Conservation (phyloP, 2,113 vertebrate species). For the Malurus alboscapulatus region DNA sequence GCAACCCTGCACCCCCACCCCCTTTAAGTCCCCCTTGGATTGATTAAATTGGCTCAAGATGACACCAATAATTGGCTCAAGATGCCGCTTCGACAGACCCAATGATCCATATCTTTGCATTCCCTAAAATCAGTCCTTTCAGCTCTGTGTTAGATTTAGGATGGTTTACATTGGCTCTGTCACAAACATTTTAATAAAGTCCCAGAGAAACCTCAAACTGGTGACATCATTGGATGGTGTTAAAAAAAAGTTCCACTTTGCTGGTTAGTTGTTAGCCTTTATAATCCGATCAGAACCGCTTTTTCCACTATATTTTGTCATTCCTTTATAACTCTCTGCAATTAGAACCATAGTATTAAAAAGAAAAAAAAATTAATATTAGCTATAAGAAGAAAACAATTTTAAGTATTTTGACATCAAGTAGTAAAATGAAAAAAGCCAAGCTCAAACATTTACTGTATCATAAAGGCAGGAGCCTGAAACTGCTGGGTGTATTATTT, state of each 20-base stretch:
- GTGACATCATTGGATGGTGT: conserved; percentile 93
- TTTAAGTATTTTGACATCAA: conserved; percentile 75
- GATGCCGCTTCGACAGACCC: conserved; percentile 90
- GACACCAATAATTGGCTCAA: conserved; percentile 99
- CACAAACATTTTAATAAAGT: conserved; percentile 94
- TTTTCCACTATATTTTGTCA: conserved; percentile 65
- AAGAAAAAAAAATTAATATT: conserved; percentile 36
- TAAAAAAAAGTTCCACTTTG: conserved; percentile 79
- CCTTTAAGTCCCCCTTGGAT: conserved; percentile 86
- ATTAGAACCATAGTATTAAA: conserved; percentile 66
- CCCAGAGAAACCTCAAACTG: conserved; percentile 88
- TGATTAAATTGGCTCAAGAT: conserved; percentile 99
- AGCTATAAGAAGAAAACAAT: conserved; percentile 60
- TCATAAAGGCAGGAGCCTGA: background rate
- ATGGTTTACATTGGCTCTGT: conserved; percentile 98
- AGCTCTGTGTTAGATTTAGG: conserved; percentile 94
- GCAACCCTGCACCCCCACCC: conserved; percentile 79
- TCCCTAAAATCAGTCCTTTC: conserved; percentile 90
- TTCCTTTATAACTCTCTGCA: conserved; percentile 64
- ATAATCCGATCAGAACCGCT: conserved; percentile 61
- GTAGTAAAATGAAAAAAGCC: conserved; percentile 56
- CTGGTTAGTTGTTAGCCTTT: conserved; percentile 72
- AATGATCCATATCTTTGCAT: conserved; percentile 98
- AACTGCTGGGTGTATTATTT: background rate
- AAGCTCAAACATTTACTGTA: background rate